These are phyloP conservation scores for Conchocele bisecta DNA, from an alignment of 2,888 invertebrate species.

Conservation along the genomic window DNA sequence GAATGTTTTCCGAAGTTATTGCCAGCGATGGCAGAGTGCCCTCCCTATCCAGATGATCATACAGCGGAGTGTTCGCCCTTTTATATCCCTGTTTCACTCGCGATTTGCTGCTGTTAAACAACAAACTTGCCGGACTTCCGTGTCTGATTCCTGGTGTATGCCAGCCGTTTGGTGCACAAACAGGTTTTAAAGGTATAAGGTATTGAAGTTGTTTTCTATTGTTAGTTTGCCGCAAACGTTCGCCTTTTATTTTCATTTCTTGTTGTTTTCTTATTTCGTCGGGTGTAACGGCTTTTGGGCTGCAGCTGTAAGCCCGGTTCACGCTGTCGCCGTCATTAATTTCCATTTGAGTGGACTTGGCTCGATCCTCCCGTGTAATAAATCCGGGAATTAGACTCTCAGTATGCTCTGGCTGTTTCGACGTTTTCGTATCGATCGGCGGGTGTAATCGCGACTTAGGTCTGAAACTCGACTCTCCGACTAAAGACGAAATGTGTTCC, in stretches of 20 bases:
- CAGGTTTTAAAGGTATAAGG: constrained; percentile 35
- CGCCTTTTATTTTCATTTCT: constrained; percentile 59
- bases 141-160: constrained; percentile 39
- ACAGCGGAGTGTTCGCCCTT: constrained; percentile 59
- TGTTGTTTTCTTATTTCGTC: constrained; percentile 54
- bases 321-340: constrained; percentile 57
- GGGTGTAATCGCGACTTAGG: constrained; percentile 56
- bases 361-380: constrained; percentile 69
- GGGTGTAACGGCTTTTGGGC: constrained; percentile 49
- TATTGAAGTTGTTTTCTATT: constrained; percentile 33
- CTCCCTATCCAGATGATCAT: constrained; percentile 61
- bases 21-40: constrained; percentile 63
- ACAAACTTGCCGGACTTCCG: constrained; percentile 50
- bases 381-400: constrained; percentile 72
- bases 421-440: constrained; percentile 44
- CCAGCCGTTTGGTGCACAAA: constrained; percentile 35
- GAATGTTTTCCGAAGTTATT: constrained; percentile 52
- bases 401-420: constrained; percentile 61
- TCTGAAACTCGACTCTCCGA: constrained; percentile 37
- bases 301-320: constrained; percentile 50
- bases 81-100: background rate
- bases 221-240: constrained; percentile 25
- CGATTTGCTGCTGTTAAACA: constrained; percentile 30
- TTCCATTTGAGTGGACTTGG: constrained; percentile 66
- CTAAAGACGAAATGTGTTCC: constrained; percentile 45